Conservation (phyloP, 37 sponge, comb jelly and placozoan species). For the Axinella damicornis region DNA sequence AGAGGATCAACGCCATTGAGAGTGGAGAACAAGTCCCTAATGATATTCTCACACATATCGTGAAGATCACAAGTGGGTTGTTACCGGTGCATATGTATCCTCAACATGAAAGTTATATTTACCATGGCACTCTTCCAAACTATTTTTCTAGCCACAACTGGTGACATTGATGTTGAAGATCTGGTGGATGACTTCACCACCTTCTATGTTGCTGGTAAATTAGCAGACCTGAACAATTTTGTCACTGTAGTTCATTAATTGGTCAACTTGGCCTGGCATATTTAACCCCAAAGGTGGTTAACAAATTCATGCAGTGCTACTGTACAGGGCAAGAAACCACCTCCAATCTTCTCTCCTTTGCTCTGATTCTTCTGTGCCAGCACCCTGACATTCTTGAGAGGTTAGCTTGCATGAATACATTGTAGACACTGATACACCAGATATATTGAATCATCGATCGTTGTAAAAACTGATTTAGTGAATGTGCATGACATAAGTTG, state of each 20-base stretch:
- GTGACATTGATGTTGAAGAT: constrained; percentile 1
- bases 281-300: no score
- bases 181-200: constrained; percentile 36
- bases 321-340: constrained; percentile 15
- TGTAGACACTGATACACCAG: no score
- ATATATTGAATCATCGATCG: no score
- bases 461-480: no score
- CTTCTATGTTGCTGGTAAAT: constrained; percentile 32
- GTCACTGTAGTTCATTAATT: not conserved
- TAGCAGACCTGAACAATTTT: not conserved
- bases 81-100: not conserved
- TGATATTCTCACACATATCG: not conserved
- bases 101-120: no score
- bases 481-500: no score
- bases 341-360: not conserved
- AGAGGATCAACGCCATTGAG: not conserved
- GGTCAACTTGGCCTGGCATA: no score
- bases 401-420: no score
- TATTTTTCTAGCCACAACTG: not conserved
- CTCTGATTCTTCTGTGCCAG: not conserved
- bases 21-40: not conserved
- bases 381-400: constrained; percentile 10
- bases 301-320: not conserved
- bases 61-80: not conserved
- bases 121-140: no score